Base-by-base conservation (phyloP, 2,888 invertebrate genomes). In the Coronaproctus castanopsis region DNA sequence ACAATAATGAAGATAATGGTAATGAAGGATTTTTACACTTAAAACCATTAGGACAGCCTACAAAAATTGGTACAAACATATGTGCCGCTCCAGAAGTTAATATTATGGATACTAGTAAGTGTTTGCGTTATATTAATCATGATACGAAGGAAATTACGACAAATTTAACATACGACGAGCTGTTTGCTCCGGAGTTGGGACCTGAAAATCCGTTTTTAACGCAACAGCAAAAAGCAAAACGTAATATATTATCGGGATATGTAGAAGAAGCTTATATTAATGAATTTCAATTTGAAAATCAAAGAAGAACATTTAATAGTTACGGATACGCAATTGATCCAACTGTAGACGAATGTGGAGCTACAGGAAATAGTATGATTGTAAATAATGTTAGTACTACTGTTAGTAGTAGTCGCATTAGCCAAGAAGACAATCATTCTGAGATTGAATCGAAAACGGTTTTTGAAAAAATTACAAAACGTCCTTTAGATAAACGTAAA, bases 281-380 rank as follows among this genome's bases (percentile, higher is more conserved):
- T 73, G 87, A 89, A 67, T 98, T 98, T 72, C 90, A 95, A 68
- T 97, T 97, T 78, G 97, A 97, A 72, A 91, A 89, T 70, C 95
- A 97, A 70, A 77, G 96, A 60, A 75, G 92, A 67, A 96, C 95
- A 20, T 97, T 97, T 71, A 82, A 85, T 49, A 93, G 92, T 70
- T 95, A 86, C 69, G 76, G 95, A 2, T 93, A 90, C 75, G 97
- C 97, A 0, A 71, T 93, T 62, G 96, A 97, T 75, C 97, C 97
- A 0, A 87, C 92, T 0, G 82, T 87, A 0, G 86, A 85, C 66
- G 57, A 50, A 3, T 22, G 21, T 50, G 23, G 50, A 2, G 76
- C 76, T 36, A 71, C 69, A 48, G 69, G 69, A 1, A 72, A 73
- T 20, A 14, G 14, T 14, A 36, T 8, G 14, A 36, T 36, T 36